phyloP scores from a whole-genome alignment of 2,113 vertebrate species.

The Dicentrarchus labrax region DNA sequence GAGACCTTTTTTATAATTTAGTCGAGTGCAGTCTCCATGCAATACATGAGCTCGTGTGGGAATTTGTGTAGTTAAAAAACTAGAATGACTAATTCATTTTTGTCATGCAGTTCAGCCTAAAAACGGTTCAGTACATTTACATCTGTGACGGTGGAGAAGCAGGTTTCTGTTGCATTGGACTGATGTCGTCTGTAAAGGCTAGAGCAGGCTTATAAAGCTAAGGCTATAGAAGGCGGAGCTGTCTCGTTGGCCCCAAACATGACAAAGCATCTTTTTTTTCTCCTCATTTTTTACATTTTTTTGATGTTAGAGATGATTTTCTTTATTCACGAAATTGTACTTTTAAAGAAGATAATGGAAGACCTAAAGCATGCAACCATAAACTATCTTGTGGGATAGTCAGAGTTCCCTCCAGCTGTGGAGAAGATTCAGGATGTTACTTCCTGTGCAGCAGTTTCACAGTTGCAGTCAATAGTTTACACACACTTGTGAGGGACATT shows the following conservation, averaged over 20 bases:
- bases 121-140: constrained; percentile 50
- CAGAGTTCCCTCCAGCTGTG: constrained; percentile 7
- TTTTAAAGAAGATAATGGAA: constrained; percentile 60
- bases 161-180: constrained; percentile 16
- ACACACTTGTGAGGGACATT: neutral
- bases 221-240: constrained; percentile 66
- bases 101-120: constrained; percentile 73
- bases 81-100: constrained; percentile 69
- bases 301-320: neutral
- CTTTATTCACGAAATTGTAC: constrained; percentile 1
- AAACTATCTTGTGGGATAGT: neutral
- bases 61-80: constrained; percentile 48
- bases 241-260: constrained; percentile 30
- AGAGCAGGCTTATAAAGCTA: constrained; percentile 69
- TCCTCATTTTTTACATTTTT: neutral
- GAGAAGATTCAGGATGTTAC: neutral
- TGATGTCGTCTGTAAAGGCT: constrained; percentile 56
- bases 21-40: constrained; percentile 71
- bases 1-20: constrained; percentile 42
- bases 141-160: constrained; percentile 46
- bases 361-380: constrained; percentile 61
- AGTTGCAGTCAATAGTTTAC: neutral
- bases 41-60: constrained; percentile 52
- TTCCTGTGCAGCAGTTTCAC: constrained; percentile 5
- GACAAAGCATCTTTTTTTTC: neutral